Percentiles rank a stretch among this genome's conserved stretches.
Evolutionary conservation across 1,140 invertebrate genomes (phyloP).

Genomic region (Drosophila azteca): DNA sequence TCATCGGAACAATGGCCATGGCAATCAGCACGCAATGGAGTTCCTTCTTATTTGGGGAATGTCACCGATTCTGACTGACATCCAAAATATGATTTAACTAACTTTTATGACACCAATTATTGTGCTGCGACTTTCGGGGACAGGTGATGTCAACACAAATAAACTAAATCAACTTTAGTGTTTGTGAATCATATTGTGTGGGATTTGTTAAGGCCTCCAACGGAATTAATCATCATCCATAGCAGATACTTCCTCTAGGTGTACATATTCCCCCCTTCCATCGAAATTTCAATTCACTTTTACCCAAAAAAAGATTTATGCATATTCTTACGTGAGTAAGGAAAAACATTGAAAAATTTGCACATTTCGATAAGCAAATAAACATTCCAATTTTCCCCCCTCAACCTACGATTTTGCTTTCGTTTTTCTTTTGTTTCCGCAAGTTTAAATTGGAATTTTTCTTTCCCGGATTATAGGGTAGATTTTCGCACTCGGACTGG

Average conservation of each 20-base stretch:
- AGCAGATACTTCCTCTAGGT: too few species aligned
- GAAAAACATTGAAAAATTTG: conserved; percentile 43
- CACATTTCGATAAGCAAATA: conserved; percentile 79
- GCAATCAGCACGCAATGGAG: conserved; percentile 54
- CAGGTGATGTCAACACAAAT: conserved; percentile 23
- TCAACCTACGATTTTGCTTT: too few species aligned
- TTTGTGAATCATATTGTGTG: too few species aligned
- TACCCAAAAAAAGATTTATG: conserved; percentile 54
- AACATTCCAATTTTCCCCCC: conserved; percentile 55
- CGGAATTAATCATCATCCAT: too few species aligned
- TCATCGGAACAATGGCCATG: conserved; percentile 63
- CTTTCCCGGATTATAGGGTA: conserved; percentile 66
- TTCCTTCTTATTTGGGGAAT: conserved; percentile 62
- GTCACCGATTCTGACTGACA: conserved; percentile 62
- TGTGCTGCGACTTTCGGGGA: conserved; percentile 34
- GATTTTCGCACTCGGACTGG: conserved; percentile 71
- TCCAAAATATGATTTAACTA: conserved; percentile 68
- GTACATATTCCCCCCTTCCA: background rate
- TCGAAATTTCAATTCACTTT: conserved; percentile 30
- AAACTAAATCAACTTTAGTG: conserved; percentile 3
- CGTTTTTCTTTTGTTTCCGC: conserved; percentile 37
- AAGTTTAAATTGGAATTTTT: conserved; percentile 56
- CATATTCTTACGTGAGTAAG: conserved; percentile 43
- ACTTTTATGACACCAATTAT: conserved; percentile 80
- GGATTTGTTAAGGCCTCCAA: too few species aligned